A percentile compares a stretch with the other conserved stretches of the same genome.
Evolutionary conservation across 2,113 vertebrate species (phyloP).

Genomic region (Fulica atra): DNA sequence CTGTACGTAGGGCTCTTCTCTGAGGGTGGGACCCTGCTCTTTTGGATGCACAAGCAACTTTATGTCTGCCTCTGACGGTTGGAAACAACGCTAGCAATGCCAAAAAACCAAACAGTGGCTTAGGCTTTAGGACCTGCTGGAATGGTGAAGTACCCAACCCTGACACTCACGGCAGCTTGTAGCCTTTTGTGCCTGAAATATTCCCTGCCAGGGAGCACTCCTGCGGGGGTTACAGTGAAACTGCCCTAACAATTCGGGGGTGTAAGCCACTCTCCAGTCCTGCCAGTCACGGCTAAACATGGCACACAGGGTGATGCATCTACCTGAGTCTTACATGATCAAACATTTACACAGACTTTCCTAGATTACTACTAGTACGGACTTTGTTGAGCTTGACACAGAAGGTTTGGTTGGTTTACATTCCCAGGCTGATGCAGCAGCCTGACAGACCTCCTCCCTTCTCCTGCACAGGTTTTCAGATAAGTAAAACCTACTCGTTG

Average conservation of each 20-base stretch:
- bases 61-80: fast-evolving
- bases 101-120: neutral
- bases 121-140: neutral
- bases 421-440: neutral
- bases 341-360: neutral
- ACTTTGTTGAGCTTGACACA: neutral
- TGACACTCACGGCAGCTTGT: neutral
- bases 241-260: neutral
- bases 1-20: neutral
- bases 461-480: neutral
- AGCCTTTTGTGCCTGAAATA: neutral
- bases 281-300: neutral
- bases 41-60: fast-evolving
- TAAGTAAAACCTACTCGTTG: neutral
- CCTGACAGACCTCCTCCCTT: neutral
- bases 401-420: neutral
- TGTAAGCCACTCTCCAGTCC: neutral
- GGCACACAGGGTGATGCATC: fast-evolving
- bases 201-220: neutral
- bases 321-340: neutral
- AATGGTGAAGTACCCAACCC: neutral
- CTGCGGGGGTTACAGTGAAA: neutral
- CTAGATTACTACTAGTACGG: neutral
- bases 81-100: fast-evolving
- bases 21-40: neutral